phyloP scores from a whole-genome alignment of 2,797 vertebrate genomes.

The Crax fasciolata region DNA sequence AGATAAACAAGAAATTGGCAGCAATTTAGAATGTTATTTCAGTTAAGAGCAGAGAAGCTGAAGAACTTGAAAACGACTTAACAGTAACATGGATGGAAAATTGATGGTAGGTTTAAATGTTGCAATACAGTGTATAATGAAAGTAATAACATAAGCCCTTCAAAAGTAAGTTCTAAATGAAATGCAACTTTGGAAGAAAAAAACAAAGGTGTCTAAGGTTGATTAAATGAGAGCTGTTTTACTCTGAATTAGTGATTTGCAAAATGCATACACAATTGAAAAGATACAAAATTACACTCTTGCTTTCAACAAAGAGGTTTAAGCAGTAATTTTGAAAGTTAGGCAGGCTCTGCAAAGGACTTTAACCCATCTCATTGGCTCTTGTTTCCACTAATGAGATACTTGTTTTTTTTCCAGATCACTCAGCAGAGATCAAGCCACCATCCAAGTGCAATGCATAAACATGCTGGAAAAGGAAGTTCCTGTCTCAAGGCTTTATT shows the following conservation, averaged over 20 bases:
- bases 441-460: neutral
- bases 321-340: conserved; percentile 29
- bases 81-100: neutral
- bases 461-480: conserved; percentile 32
- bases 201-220: neutral
- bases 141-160: neutral
- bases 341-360: neutral
- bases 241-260: neutral
- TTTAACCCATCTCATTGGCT: conserved; percentile 20
- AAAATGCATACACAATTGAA: neutral
- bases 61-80: neutral
- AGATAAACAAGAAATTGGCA: neutral
- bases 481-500: neutral
- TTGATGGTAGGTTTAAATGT: neutral
- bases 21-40: neutral
- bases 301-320: neutral
- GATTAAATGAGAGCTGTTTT: neutral
- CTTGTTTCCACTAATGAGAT: conserved; percentile 45
- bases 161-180: neutral
- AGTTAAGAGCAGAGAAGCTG: neutral
- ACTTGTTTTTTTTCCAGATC: conserved; percentile 34
- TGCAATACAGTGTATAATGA: neutral
- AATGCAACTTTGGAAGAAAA: neutral
- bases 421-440: conserved; percentile 19
- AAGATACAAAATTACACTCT: neutral